Evolutionary conservation across 2,113 vertebrate species (phyloP).

Genomic region (Cromileptes altivelis): DNA sequence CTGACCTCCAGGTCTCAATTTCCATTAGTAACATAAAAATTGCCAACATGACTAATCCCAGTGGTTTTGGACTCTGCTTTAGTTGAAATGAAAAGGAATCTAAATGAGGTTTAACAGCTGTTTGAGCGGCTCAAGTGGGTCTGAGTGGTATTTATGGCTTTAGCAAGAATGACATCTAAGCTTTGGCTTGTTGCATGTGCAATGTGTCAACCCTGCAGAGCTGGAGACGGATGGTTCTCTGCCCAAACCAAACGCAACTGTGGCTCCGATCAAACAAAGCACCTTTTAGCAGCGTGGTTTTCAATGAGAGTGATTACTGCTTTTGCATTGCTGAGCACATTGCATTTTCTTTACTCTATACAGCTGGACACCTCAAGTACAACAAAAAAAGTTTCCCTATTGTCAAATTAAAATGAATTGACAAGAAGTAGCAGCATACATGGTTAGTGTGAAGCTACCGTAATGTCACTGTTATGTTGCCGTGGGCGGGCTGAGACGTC

Average conservation of each 20-base stretch:
- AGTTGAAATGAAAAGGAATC: slow-evolving; percentile 16
- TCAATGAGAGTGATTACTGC: too few species aligned
- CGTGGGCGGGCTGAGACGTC: too few species aligned
- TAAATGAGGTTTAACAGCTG: slow-evolving; percentile 22
- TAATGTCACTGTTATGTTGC: too few species aligned
- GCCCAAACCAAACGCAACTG: neutral
- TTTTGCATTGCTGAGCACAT: too few species aligned
- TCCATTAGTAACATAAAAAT: slow-evolving; percentile 2
- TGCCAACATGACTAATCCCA: neutral
- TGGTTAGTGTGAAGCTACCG: too few species aligned
- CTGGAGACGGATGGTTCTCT: neutral
- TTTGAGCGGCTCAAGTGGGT: neutral
- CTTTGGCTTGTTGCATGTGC: slow-evolving; percentile 65
- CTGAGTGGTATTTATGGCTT: slow-evolving; percentile 60
- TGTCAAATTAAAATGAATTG: too few species aligned
- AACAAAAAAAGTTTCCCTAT: too few species aligned
- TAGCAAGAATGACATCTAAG: slow-evolving; percentile 39
- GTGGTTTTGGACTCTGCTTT: slow-evolving; percentile 1
- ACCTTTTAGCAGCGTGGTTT: too few species aligned
- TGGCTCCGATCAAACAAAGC: neutral
- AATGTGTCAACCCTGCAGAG: slow-evolving; percentile 23
- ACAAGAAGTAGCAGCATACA: too few species aligned
- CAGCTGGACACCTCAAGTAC: too few species aligned
- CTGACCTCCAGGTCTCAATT: neutral
- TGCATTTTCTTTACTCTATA: too few species aligned